Evolutionary conservation across 2,888 invertebrate genomes (phyloP).

Genomic region (Aethes cnicana): DNA sequence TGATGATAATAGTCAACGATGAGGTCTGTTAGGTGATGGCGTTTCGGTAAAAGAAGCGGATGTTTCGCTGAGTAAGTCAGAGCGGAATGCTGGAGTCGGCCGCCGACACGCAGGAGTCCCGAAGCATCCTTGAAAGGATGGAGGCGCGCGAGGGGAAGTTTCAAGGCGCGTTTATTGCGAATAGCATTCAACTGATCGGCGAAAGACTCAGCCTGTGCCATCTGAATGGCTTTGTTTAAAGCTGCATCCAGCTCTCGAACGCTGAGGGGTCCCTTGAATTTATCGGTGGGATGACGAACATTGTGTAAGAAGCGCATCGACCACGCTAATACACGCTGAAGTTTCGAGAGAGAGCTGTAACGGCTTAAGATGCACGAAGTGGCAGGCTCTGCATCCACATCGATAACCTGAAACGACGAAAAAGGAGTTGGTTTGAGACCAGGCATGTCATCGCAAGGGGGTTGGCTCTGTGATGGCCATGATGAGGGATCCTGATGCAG

Average conservation of each 20-base stretch:
- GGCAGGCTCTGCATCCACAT: not conserved
- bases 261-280: not conserved
- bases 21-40: constrained; percentile 1
- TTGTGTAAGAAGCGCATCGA: not conserved
- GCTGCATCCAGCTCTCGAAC: not conserved
- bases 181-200: no score
- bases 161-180: no score
- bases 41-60: constrained; percentile 5
- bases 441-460: not conserved
- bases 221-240: not conserved
- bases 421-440: not conserved
- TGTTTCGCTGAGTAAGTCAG: not conserved
- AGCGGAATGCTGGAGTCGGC: not conserved
- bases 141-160: no score
- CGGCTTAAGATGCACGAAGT: not conserved
- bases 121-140: not conserved
- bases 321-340: not conserved
- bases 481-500: not conserved
- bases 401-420: not conserved
- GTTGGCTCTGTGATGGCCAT: no score
- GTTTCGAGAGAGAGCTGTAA: not conserved
- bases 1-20: constrained; percentile 10
- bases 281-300: not conserved
- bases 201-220: not conserved
- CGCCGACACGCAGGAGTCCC: constrained; percentile 5